Evolutionary conservation across 2,113 vertebrate species (phyloP), one percentile per base, ranked within the genome.

Genomic region (Pluvialis apricaria): DNA sequence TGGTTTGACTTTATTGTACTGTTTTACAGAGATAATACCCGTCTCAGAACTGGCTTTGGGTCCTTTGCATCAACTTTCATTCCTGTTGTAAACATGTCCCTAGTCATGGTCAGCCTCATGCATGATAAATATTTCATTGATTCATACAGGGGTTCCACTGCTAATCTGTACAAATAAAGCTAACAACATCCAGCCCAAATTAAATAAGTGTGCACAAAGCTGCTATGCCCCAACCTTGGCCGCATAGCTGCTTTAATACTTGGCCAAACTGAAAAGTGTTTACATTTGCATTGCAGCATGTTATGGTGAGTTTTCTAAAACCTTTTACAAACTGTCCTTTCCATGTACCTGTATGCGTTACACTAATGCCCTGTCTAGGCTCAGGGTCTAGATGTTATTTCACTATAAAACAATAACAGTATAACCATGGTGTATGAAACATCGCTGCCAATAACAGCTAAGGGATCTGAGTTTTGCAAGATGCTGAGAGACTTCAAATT

Each of bases 381-480:
- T 51, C 49, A 19, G 61, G 40, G 44, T 88, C 62, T 77, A 60
- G 45, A 12, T 45, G 20, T 61, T 78, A 42, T 66, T 94, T 83
- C 68, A 42, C 6, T 73, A 34, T 29, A 62, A 70, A 87, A 32
- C 18, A 81, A 28, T 36, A 78, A 28, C 12, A 28, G 13, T 34
- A 20, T 47, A 77, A 69, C 11, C 62, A 8, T 28, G 26, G 36
- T 31, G 5, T 9, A 47, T 57, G 47, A 79, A 89, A 28, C 38
- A 29, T n/a, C 0, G 0, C 13, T 87, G n/a, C 17, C 36, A 25
- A 6, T 40, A 70, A 16, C 25, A 76, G 10, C 31, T 36, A 34
- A 64, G 24, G 65, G 38, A 68, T 55, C 14, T 65, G 61, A 52
- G 26, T 72, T 91, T 82, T 8, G 1, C n/a, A 70, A 77, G 71